Percentiles rank a stretch among this genome's conserved stretches.
Evolutionary conservation across 2,797 vertebrate species (phyloP).

Genomic region (Lerista edwardsae): DNA sequence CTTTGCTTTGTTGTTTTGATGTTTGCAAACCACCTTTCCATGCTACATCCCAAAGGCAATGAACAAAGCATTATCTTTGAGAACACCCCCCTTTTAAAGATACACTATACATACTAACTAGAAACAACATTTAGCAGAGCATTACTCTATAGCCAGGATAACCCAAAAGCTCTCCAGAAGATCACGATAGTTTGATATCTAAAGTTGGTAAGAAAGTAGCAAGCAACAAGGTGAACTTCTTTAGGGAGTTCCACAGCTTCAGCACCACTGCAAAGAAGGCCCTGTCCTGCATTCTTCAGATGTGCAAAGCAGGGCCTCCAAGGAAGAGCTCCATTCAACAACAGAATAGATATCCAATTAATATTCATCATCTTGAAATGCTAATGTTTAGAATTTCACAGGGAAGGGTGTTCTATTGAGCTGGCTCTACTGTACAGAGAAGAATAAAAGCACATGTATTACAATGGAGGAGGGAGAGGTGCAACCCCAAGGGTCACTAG

Average conservation of each 20-base stretch:
- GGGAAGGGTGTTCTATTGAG: background rate
- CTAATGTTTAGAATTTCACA: background rate
- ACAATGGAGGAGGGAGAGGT: too few species aligned
- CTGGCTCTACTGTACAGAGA: too few species aligned
- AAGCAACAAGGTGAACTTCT: background rate
- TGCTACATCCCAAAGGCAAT: background rate
- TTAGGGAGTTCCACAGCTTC: background rate
- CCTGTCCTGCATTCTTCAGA: background rate
- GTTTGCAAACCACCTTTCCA: background rate
- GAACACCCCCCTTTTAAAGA: background rate
- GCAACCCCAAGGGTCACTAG: too few species aligned
- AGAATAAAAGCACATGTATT: too few species aligned
- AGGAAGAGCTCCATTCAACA: background rate
- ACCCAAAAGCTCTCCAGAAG: background rate
- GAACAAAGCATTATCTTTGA: background rate
- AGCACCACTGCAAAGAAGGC: background rate
- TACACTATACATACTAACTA: too few species aligned
- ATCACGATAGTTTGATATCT: background rate
- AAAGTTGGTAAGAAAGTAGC: background rate
- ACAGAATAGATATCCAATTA: background rate
- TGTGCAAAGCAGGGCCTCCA: background rate
- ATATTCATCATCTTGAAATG: background rate
- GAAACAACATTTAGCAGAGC: background rate
- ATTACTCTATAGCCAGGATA: background rate
- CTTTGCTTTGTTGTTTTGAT: background rate